Base-by-base conservation (phyloP, 2,888 invertebrate genomes). In the Drosophila villosipedis region DNA sequence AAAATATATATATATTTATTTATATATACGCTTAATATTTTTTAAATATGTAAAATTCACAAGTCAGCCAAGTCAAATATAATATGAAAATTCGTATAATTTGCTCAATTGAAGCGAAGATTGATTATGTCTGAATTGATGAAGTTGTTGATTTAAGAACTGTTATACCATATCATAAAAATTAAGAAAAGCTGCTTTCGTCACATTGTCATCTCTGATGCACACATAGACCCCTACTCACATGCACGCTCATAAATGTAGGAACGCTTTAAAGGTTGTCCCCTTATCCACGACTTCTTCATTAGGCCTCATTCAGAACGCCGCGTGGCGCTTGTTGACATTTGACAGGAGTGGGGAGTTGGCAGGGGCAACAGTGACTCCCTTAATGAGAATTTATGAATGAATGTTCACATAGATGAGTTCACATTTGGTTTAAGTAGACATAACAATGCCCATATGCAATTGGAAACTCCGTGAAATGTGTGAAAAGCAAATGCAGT, bases 241-340 rank as follows among this genome's bases (percentile, higher is more conserved):
- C 16, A 63, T 49, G 19, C 14, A 47, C 14, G 30, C 14, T 22
- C 61, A 25, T 35, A 28, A n/a, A 57, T 41, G 28, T 41, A 68
- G 74, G 63, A 33, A 63, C 66, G 74, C 52, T 77, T 57, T 57
- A 60, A 66, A 67, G 57, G 54, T 76, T 68, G 65, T 76, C 57
- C 78, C 71, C 68, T 77, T 66, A 83, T 69, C 64, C 82, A 58
- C 67, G 68, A 79, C 81, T 82, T 73, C 73, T 73, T 86, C 82
- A 88, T 88, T 86, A 84, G 76, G 59, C 58, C 71, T 81, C 84
- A 82, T 87, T 87, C 72, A 75, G 76, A 66, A 62, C 78, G 89
- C 87, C 89, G 87, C 87, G 89, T 88, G 87, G 88, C 87, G 84
- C 84, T 88, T 74, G 82, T 87, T 87, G 89, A 87, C 87, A 80